phyloP scores from a whole-genome alignment of 2,888 invertebrate species.

The Eupithecia vulgata region DNA sequence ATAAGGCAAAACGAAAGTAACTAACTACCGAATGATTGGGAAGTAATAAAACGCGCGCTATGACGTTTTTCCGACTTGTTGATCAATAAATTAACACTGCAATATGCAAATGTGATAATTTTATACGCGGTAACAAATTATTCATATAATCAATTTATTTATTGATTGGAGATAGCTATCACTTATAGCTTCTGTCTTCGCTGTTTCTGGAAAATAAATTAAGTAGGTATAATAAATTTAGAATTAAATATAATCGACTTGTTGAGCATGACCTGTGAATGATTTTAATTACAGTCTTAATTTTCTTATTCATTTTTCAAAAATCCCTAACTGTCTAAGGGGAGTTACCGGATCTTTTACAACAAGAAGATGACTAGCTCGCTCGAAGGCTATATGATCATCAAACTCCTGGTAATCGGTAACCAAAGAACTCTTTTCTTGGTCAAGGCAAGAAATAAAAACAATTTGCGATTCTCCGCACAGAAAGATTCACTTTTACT shows the following conservation, averaged over 20 bases:
- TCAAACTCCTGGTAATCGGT: background rate
- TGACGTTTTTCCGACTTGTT: slow-evolving; percentile 13
- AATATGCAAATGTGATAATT: slow-evolving; percentile 5
- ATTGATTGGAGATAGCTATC: background rate
- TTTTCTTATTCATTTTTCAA: background rate
- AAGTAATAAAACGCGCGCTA: slow-evolving; percentile 9
- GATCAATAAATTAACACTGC: slow-evolving; percentile 7
- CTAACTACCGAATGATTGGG: slow-evolving; percentile 8
- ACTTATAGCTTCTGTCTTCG: background rate
- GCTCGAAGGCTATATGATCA: background rate
- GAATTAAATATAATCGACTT: background rate
- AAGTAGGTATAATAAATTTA: background rate
- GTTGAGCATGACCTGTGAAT: background rate
- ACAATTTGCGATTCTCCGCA: slow-evolving; percentile 29
- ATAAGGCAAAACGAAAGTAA: slow-evolving; percentile 7
- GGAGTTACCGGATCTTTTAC: background rate
- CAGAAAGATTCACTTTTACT: slow-evolving; percentile 68
- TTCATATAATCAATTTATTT: slow-evolving; percentile 2
- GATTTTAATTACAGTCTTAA: background rate
- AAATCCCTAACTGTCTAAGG: background rate
- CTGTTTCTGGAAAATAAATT: background rate
- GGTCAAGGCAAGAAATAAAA: slow-evolving; percentile 12
- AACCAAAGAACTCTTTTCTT: background rate
- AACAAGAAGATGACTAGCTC: no score
- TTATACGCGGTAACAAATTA: slow-evolving; percentile 2